These are phyloP conservation scores for Phataginus tetradactyla DNA, from an alignment of 2,797 vertebrate species.

Conservation along the genomic window DNA sequence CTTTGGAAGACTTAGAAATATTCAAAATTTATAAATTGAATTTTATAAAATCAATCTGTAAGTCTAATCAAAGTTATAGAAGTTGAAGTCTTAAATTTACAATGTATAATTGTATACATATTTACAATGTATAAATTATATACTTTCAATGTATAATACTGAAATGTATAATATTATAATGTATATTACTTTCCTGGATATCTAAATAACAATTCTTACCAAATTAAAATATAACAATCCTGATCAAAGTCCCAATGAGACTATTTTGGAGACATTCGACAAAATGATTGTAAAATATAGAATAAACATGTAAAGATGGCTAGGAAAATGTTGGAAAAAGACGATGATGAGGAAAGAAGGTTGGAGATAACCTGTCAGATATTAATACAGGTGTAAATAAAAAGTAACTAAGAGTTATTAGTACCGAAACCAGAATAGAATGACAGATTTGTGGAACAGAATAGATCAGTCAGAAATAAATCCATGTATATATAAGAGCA, in stretches of 20 bases:
- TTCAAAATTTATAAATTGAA: neutral
- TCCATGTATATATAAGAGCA: neutral
- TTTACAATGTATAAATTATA: too few relatives aligned
- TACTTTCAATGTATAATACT: too few relatives aligned
- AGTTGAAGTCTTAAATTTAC: too few relatives aligned
- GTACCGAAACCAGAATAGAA: neutral
- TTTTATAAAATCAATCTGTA: too few relatives aligned
- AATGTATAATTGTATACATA: too few relatives aligned
- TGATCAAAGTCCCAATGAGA: neutral
- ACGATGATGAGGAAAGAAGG: neutral
- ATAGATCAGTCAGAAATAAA: neutral
- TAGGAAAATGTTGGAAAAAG: neutral
- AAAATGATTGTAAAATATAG: neutral
- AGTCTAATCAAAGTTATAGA: too few relatives aligned
- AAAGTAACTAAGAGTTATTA: neutral
- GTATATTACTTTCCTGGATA: neutral
- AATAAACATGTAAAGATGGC: neutral
- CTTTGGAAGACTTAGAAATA: neutral
- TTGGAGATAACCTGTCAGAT: neutral
- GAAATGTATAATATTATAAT: too few relatives aligned
- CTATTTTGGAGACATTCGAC: neutral
- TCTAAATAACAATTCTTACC: neutral
- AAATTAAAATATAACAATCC: neutral
- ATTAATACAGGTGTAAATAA: neutral
- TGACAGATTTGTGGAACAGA: neutral